Evolutionary conservation across 2,888 invertebrate species (phyloP).

Genomic region (Lochmaea capreae): DNA sequence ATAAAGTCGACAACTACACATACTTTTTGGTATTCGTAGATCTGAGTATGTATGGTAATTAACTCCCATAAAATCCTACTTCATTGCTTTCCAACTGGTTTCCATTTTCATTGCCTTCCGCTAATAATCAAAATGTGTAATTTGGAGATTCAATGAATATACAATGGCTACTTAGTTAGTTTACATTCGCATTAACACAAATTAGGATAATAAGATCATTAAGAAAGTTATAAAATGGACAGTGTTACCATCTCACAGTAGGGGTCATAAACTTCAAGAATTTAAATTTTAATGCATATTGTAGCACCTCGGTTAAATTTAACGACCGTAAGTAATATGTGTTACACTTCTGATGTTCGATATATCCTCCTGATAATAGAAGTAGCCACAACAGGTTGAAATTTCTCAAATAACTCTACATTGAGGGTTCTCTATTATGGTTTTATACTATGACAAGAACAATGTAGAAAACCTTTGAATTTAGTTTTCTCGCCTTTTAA

Average conservation of each 20-base stretch:
- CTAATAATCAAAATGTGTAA: background rate
- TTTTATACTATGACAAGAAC: no score
- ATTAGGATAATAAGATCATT: background rate
- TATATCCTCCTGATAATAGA: background rate
- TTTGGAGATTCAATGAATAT: background rate
- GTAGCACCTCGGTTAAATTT: background rate
- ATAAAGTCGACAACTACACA: no score
- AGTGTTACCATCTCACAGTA: background rate
- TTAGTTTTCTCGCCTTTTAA: no score
- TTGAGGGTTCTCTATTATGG: no score
- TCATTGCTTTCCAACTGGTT: background rate
- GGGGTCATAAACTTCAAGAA: background rate
- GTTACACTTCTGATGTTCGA: background rate
- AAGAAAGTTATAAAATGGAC: background rate
- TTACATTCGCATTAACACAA: background rate
- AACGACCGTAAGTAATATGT: background rate
- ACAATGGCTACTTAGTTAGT: background rate
- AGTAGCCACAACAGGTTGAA: no score
- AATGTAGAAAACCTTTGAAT: no score
- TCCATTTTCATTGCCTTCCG: background rate
- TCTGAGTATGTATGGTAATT: background rate
- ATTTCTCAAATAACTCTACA: no score
- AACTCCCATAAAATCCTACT: background rate
- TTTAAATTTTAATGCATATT: background rate
- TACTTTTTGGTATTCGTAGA: no score